These are phyloP conservation scores for Melierax canorus DNA, from an alignment of 2,113 vertebrate genomes.

Conservation along the genomic window DNA sequence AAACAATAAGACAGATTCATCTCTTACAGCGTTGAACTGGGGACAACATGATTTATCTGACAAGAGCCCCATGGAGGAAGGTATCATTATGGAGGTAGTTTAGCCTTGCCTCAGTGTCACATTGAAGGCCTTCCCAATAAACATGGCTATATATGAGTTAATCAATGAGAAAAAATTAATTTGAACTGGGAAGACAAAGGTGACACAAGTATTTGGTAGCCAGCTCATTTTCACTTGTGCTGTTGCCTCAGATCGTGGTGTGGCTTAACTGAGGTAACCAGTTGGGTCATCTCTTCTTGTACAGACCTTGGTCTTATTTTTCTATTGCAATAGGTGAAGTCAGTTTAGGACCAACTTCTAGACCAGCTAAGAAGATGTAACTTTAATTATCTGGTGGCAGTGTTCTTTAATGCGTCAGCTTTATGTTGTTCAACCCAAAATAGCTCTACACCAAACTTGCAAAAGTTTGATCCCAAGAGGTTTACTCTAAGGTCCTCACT, in stretches of 20 bases:
- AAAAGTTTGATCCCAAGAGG: background rate
- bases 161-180: background rate
- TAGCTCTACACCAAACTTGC: background rate
- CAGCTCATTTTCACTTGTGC: background rate
- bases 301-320: background rate
- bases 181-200: background rate
- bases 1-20: background rate
- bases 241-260: background rate
- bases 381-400: background rate
- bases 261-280: background rate
- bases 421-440: background rate
- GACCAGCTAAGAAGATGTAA: background rate
- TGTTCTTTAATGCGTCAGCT: background rate
- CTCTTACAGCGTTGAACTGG: background rate
- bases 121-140: background rate
- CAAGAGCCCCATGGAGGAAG: background rate
- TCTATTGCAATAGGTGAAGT: background rate
- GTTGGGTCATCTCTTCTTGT: background rate
- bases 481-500: background rate
- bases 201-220: background rate
- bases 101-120: conserved; percentile 1
- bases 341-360: background rate
- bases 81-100: background rate
- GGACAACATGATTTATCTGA: background rate
- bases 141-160: background rate